phyloP scores from a whole-genome alignment of 2,888 invertebrate genomes.

The Stenotaenia linearis region DNA sequence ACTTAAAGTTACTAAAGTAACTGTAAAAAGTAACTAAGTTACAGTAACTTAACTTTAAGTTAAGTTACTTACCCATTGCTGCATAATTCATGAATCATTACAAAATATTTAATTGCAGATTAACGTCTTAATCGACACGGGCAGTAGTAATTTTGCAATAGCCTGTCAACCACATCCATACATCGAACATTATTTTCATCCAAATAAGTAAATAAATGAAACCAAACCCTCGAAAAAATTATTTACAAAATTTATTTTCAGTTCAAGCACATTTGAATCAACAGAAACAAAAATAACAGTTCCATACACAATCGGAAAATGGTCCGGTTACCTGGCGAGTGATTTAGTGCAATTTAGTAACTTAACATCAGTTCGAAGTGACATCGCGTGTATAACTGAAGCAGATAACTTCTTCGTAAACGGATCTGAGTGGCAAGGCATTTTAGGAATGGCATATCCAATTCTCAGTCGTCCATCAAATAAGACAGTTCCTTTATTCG shows the following conservation, averaged over 20 bases:
- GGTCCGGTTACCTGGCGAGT: conserved; percentile 54
- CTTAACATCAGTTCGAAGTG: conserved; percentile 50
- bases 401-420: conserved; percentile 58
- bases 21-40: no score
- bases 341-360: conserved; percentile 52
- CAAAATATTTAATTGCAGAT: conserved; percentile 51
- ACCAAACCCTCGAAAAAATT: background rate
- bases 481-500: conserved; percentile 48
- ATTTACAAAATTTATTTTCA: conserved; percentile 37
- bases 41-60: no score
- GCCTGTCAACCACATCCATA: conserved; percentile 53
- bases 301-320: conserved; percentile 58
- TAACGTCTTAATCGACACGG: conserved; percentile 59
- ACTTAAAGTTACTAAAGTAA: no score
- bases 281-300: conserved; percentile 41
- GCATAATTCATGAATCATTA: background rate
- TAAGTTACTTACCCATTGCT: no score
- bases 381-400: conserved; percentile 56
- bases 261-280: conserved; percentile 48
- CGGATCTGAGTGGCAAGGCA: conserved; percentile 59
- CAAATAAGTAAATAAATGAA: conserved; percentile 41
- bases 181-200: conserved; percentile 47
- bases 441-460: conserved; percentile 57
- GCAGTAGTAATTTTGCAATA: conserved; percentile 60
- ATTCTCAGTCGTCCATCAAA: conserved; percentile 45